These are phyloP conservation scores for Sus scrofa DNA, from an alignment of 2,113 vertebrate species.

Conservation along the genomic window DNA sequence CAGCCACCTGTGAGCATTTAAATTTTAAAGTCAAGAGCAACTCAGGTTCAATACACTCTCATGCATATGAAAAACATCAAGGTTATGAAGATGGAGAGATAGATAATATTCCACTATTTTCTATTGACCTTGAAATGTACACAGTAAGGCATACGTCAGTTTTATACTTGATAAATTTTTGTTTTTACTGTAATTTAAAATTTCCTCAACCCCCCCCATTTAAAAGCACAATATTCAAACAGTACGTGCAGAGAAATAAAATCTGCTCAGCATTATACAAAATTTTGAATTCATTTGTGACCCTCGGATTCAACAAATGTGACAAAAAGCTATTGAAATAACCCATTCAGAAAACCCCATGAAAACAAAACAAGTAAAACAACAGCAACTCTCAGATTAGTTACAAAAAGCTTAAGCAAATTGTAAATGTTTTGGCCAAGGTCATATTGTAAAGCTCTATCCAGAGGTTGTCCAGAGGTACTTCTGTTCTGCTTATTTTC, in stretches of 20 bases:
- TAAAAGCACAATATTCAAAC: background rate
- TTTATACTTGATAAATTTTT: background rate
- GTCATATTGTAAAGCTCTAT: background rate
- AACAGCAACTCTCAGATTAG: background rate
- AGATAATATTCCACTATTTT: background rate
- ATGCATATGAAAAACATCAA: background rate
- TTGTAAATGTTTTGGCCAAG: background rate
- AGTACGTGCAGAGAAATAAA: background rate
- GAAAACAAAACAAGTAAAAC: background rate
- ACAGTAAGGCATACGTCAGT: background rate
- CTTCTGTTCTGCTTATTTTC: background rate
- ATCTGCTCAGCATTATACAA: background rate
- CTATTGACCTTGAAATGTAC: slow-evolving; percentile 61
- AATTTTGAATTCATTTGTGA: background rate
- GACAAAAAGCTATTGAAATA: background rate
- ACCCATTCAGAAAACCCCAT: background rate
- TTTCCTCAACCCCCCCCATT: background rate
- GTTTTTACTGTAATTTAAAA: background rate
- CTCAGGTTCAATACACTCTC: slow-evolving; percentile 19
- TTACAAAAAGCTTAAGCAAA: background rate
- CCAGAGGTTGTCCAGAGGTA: background rate
- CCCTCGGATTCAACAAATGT: background rate
- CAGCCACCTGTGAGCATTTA: slow-evolving; percentile 27
- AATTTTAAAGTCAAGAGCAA: slow-evolving; percentile 48
- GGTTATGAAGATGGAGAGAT: background rate